Evolutionary conservation across 2,797 vertebrate genomes (phyloP).

Genomic region (Nannoperca australis): DNA sequence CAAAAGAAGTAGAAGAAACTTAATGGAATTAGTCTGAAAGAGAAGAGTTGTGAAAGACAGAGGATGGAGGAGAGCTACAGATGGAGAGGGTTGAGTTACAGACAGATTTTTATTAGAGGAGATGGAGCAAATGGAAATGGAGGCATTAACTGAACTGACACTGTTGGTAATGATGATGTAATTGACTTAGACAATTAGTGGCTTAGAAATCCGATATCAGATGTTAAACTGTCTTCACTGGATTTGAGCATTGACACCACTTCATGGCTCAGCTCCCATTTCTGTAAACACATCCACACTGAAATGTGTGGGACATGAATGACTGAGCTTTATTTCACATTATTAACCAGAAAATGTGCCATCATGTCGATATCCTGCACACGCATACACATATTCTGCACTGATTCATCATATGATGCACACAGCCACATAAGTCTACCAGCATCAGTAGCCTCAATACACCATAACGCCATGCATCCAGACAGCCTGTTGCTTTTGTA

Average conservation of each 20-base stretch:
- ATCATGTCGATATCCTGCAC: not conserved
- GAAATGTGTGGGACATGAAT: not conserved
- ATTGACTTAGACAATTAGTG: constrained; percentile 59
- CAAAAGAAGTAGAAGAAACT: constrained; percentile 43
- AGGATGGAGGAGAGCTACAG: constrained; percentile 26
- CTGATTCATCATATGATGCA: not conserved
- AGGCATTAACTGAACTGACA: constrained; percentile 64
- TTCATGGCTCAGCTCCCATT: constrained; percentile 11
- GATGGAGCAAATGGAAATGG: constrained; percentile 61
- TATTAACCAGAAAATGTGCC: not conserved
- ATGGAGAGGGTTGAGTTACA: constrained; percentile 51
- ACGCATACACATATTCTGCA: not conserved
- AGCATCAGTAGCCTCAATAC: not conserved
- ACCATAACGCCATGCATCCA: not conserved
- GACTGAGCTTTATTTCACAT: constrained; percentile 6
- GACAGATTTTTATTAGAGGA: constrained; percentile 51
- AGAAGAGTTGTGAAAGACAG: constrained; percentile 17
- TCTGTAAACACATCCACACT: not conserved
- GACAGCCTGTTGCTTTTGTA: not conserved
- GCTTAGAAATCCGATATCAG: constrained; percentile 57
- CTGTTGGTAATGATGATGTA: constrained; percentile 54
- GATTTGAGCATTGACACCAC: constrained; percentile 12
- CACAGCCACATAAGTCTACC: not conserved
- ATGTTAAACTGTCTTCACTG: constrained; percentile 31
- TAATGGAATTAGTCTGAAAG: constrained; percentile 50